Evolutionary conservation across 1,140 invertebrate genomes (phyloP), one percentile per base, ranked within the genome.

Genomic region (Drosophila arizonae): DNA sequence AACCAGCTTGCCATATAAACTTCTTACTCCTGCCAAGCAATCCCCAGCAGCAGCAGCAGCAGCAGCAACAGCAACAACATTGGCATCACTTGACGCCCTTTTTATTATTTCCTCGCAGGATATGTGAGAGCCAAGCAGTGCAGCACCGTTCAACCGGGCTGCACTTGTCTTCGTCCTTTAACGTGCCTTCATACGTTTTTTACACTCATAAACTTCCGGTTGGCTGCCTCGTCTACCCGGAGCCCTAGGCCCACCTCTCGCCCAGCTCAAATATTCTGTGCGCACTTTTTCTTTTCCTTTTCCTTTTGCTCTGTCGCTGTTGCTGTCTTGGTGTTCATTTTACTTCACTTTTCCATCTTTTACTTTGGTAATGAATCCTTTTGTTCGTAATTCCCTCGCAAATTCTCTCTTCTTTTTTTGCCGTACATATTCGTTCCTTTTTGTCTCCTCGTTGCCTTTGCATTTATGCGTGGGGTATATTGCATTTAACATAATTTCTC

Each of bases 321-420:
- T 39, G 45, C 21, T 26, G 28, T 48, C 17, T 50, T 36, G 61
- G 24, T 67, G 41, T 63, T 69, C 57, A 51, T 55, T 75, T 75
- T 51, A 75, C 64, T 75, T 68, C 63, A 65, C 67, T 75, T 71
- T 75, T 77, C 75, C 81, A 79, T 86, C 72, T 88, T 87, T 87
- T 82, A 87, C 82, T 86, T 82, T 87, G 82, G 87, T 88, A 87
- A 82, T 87, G 82, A 87, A 88, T 77, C 79, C 79, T 86, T 82
- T 87, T 88, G 82, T 87, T 77, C 62, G 82, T 67, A 76, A 78
- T 85, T 76, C 78, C 81, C 80, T 71, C 65, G 68, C 77, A 81
- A 67, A 60, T 54, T 65, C 51, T 63, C 58, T 43, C n/a, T 67
- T 41, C n/a, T 45, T 33, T 33, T 67, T 41, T 17, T 45, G 26